phyloP scores from a whole-genome alignment of 2,797 vertebrate genomes.

The Notolepis coatsorum region DNA sequence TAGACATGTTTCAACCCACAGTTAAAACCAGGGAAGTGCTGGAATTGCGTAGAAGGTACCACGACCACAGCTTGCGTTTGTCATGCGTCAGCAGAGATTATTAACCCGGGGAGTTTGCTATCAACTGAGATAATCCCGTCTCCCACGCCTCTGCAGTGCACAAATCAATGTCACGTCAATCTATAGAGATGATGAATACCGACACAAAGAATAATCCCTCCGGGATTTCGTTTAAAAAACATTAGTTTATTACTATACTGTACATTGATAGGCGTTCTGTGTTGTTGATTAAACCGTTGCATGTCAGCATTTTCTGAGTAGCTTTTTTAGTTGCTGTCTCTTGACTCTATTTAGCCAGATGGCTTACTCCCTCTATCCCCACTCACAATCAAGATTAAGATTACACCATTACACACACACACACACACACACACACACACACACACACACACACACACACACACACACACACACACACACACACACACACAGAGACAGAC shows the following conservation, averaged over 20 bases:
- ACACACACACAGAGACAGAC: slow-evolving; percentile 13
- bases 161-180: too few species aligned
- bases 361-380: slow-evolving; percentile 65
- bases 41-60: not conserved
- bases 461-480: slow-evolving; percentile 18
- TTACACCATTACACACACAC: slow-evolving; percentile 57
- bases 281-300: not conserved
- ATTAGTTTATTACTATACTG: too few species aligned
- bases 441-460: slow-evolving; percentile 5
- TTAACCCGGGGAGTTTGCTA: slow-evolving; percentile 4
- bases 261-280: too few species aligned
- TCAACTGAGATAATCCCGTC: not conserved
- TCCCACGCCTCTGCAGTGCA: not conserved
- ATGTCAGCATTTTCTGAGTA: not conserved
- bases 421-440: slow-evolving; percentile 1
- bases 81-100: slow-evolving; percentile 24
- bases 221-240: too few species aligned
- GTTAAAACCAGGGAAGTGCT: too few species aligned
- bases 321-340: slow-evolving; percentile 30
- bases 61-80: not conserved
- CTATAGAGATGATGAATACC: too few species aligned
- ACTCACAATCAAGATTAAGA: slow-evolving; percentile 81
- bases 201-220: too few species aligned
- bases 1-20: too few species aligned
- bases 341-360: slow-evolving; percentile 70